phyloP scores from a whole-genome alignment of 2,888 invertebrate genomes.

The Cephus pulcher region DNA sequence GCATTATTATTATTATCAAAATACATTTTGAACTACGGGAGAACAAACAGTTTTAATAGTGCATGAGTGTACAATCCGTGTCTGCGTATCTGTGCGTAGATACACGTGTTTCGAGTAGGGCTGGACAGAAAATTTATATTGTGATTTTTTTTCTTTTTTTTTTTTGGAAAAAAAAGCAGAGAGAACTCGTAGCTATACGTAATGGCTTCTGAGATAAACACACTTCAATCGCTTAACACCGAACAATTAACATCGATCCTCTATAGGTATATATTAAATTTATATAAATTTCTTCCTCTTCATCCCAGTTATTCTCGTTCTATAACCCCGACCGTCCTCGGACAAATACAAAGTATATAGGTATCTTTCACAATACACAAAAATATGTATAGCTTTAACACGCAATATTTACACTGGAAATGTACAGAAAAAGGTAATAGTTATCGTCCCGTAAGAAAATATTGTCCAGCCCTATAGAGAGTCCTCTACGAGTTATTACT shows the following conservation, averaged over 20 bases:
- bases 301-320: background rate
- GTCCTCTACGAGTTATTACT: conserved; percentile 12
- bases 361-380: conserved; percentile 41
- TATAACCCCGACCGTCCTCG: background rate
- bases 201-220: conserved; percentile 26
- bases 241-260: conserved; percentile 54
- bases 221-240: conserved; percentile 43
- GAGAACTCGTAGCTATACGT: conserved; percentile 28
- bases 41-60: conserved; percentile 27
- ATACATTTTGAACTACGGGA: conserved; percentile 37
- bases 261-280: conserved; percentile 29
- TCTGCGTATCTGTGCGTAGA: background rate
- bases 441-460: conserved; percentile 44
- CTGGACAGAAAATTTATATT: conserved; percentile 39
- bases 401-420: conserved; percentile 38
- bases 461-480: conserved; percentile 47
- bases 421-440: conserved; percentile 32
- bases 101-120: conserved; percentile 27
- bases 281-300: background rate
- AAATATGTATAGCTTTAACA: conserved; percentile 46
- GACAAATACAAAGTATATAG: conserved; percentile 32
- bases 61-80: background rate
- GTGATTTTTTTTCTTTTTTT: background rate
- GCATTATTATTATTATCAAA: conserved; percentile 36
- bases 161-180: conserved; percentile 2